phyloP scores from a whole-genome alignment of 2,797 vertebrate genomes.

The Ambastaia sidthimunki region DNA sequence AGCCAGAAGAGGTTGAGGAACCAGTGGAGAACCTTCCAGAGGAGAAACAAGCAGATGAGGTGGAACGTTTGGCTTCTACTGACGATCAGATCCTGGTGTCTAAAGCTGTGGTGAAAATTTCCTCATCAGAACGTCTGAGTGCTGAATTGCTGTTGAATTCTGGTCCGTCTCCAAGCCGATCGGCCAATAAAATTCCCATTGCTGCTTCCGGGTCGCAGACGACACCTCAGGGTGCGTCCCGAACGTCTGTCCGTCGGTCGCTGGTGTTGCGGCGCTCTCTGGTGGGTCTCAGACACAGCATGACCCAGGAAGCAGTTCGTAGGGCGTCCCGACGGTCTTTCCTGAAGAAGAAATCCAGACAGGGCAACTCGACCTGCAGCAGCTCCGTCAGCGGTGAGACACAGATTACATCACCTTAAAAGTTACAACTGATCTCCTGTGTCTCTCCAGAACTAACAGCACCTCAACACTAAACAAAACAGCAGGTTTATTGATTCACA shows the following conservation, averaged over 20 bases:
- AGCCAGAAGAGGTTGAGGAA: slow-evolving; percentile 16
- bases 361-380: slow-evolving; percentile 68
- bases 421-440: too few species aligned
- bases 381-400: slow-evolving; percentile 78
- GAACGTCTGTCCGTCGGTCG: slow-evolving; percentile 68
- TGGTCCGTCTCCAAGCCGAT: slow-evolving; percentile 60
- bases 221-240: slow-evolving; percentile 43
- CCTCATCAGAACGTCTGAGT: slow-evolving; percentile 59
- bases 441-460: too few species aligned
- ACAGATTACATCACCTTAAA: too few species aligned
- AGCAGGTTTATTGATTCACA: too few species aligned
- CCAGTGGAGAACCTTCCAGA: not conserved
- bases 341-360: slow-evolving; percentile 70
- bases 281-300: slow-evolving; percentile 75
- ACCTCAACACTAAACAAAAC: too few species aligned
- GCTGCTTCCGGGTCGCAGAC: slow-evolving; percentile 30
- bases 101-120: slow-evolving; percentile 30
- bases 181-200: slow-evolving; percentile 71
- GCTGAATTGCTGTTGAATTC: slow-evolving; percentile 60
- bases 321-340: slow-evolving; percentile 73
- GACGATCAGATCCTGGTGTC: slow-evolving; percentile 51
- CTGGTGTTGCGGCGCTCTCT: slow-evolving; percentile 78
- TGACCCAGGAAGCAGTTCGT: slow-evolving; percentile 74
- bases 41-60: slow-evolving; percentile 17
- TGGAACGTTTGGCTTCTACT: slow-evolving; percentile 24